Evolutionary conservation across 1,140 invertebrate genomes (phyloP), one percentile per base, ranked within the genome.

Genomic region (Pseudomyrmex flavicornis): DNA sequence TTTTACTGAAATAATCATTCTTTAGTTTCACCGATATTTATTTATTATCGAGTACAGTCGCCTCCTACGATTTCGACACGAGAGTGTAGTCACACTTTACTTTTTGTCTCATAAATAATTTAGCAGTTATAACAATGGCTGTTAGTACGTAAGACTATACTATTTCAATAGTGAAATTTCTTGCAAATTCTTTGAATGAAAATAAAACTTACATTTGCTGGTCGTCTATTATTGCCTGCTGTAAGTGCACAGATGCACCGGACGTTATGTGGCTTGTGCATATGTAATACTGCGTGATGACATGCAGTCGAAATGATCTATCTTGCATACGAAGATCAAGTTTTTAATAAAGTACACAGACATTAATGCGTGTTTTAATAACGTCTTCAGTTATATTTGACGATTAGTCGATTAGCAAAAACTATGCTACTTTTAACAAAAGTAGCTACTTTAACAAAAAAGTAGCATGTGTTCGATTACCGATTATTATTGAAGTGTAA

Each of bases 91-190:
- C 20, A 20, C 20, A 54, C 17, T 56, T 17, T 63, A 82, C 58
- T 48, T 63, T 75, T 58, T 20, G 35, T 75, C n/a, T 52, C 52
- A 59, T 82, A 75, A 82, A 82, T 82, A 75, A 54, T 82, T 5
- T 5, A 35, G 35, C 35, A 35, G 35, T 35, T 35, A 5, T 35
- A 35, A 35, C 35, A 44, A 75, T 48, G 35, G 50, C 20, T 15
- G 12, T 4, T 26, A 48, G 20, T 22, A 73, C 5, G 2, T 50
- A 72, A 54, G 35, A 46, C 52, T 26, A 15, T 69, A 62, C 1
- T 20, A 15, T 46, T 75, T 82, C 69, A 13, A 75, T 75, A 65
- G 70, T 35, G 13, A 82, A 63, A 82, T 82, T 73, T 59, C 8
- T 75, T 44, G 26, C 2, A n/a, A 9, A 56, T 75, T 75, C 50